A percentile compares a stretch with the other conserved stretches of the same genome.
phyloP scores from a whole-genome alignment of 2,113 vertebrate genomes.

The Machaerirhynchus nigripectus region DNA sequence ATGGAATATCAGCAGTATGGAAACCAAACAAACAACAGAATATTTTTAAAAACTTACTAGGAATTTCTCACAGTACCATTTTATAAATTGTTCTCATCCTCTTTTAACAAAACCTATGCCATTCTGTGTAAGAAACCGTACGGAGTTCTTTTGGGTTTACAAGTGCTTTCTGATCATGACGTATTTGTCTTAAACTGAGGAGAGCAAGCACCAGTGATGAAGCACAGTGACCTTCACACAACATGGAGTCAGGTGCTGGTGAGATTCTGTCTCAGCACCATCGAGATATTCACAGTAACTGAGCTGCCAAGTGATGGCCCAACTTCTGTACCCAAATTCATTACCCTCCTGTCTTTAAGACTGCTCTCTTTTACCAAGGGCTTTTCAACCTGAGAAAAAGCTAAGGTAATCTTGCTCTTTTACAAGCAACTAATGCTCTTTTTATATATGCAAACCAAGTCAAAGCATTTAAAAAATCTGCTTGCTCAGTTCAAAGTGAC shows the following conservation, averaged over 20 bases:
- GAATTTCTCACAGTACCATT: not conserved
- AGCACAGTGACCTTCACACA: not conserved
- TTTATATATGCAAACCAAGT: not conserved
- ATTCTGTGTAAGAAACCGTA: not conserved
- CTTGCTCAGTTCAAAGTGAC: not conserved
- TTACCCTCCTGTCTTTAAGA: not conserved
- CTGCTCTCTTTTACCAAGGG: not conserved
- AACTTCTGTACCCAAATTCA: not conserved
- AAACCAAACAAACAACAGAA: not conserved
- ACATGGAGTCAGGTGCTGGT: not conserved
- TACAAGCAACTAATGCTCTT: not conserved
- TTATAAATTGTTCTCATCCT: not conserved
- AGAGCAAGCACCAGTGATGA: not conserved
- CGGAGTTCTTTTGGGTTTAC: not conserved
- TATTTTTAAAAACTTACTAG: not conserved
- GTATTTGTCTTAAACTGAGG: not conserved
- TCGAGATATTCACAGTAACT: not conserved
- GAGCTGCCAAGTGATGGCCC: conserved; percentile 25
- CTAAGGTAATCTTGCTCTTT: not conserved
- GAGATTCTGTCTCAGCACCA: not conserved
- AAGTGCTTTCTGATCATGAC: not conserved
- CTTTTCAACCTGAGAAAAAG: not conserved
- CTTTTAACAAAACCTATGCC: not conserved
- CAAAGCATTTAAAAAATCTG: not conserved
- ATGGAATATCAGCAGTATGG: not conserved